Evolutionary conservation across 1,140 invertebrate genomes (phyloP), one percentile per base, ranked within the genome.

Genomic region (Dendrolimus kikuchii): DNA sequence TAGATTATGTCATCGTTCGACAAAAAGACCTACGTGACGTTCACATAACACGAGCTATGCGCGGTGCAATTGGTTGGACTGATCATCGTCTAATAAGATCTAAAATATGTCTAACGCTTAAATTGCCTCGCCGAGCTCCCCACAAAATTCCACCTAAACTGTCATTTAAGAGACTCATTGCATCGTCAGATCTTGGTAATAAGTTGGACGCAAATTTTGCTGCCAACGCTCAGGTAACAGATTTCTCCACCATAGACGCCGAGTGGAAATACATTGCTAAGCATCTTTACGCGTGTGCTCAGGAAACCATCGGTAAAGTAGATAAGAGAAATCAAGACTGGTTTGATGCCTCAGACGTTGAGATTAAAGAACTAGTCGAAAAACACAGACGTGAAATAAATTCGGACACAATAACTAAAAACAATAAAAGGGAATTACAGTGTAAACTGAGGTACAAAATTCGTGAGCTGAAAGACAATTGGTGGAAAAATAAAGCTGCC

Each of bases 391-490:
- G 39, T 40, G 37, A 38, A 38, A 23, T 59, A n/a, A 46, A 48
- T 6, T 10, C 9, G 9, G 9, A 36, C 6, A n/a, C 48, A 40
- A 39, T 9, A 6, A 10, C 5, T 39, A 4, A 4, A 40, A 9
- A 1, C 7, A 36, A 39, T 40, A 49, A 8, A 49, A 36, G 9
- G 6, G 38, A 38, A 49, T 23, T 23, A 23, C 23, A 49, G n/a
- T 40, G 4, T 8, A 48, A 37, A 40, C 38, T 60, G 38, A 57
- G 53, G 38, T 53, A 7, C 46, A 49, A 61, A 56, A 41, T 60
- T n/a, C 55, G 59, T 23, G 51, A 47, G 38, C 63, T 59, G 2
- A 65, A 59, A 23, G 53, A 65, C 8, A 56, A 56, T n/a, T 62
- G 59, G 55, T 61, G 52, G 57, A 7, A 38, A 0, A 40, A 58